Evolutionary conservation across 2,113 vertebrate genomes (phyloP).

Genomic region (Neopipo cinnamomea): DNA sequence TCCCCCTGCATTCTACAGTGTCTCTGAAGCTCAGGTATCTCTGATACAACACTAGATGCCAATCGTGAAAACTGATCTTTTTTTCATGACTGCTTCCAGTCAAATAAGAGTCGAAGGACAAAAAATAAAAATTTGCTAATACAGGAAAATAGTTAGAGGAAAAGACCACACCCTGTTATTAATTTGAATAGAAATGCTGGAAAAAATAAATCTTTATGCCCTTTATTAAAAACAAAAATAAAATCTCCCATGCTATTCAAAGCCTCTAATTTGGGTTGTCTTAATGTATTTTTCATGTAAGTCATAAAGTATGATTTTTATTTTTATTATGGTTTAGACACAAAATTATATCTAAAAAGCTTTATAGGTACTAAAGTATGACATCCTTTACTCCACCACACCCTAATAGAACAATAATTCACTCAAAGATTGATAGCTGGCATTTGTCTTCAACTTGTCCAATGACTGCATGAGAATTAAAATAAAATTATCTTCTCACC

Average conservation of each 20-base stretch:
- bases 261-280: conserved; percentile 59
- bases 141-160: not conserved
- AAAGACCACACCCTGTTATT: not conserved
- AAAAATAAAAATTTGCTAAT: conserved; percentile 20
- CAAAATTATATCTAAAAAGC: conserved; percentile 70
- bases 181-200: conserved; percentile 6
- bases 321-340: conserved; percentile 67
- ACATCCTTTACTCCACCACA: conserved; percentile 70
- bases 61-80: not conserved
- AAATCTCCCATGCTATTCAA: not conserved
- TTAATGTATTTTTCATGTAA: conserved; percentile 59
- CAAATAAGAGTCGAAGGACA: not conserved
- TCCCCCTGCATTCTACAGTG: not conserved
- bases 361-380: conserved; percentile 71
- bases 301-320: conserved; percentile 58
- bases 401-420: conserved; percentile 73
- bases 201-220: conserved; percentile 2
- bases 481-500: conserved; percentile 82
- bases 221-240: not conserved
- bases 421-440: conserved; percentile 74
- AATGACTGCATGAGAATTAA: conserved; percentile 79
- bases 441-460: conserved; percentile 68
- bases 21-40: not conserved
- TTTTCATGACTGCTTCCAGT: not conserved
- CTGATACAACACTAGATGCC: not conserved